These are phyloP conservation scores for Hanleya hanleyi DNA, from an alignment of 2,888 invertebrate species.

Conservation along the genomic window DNA sequence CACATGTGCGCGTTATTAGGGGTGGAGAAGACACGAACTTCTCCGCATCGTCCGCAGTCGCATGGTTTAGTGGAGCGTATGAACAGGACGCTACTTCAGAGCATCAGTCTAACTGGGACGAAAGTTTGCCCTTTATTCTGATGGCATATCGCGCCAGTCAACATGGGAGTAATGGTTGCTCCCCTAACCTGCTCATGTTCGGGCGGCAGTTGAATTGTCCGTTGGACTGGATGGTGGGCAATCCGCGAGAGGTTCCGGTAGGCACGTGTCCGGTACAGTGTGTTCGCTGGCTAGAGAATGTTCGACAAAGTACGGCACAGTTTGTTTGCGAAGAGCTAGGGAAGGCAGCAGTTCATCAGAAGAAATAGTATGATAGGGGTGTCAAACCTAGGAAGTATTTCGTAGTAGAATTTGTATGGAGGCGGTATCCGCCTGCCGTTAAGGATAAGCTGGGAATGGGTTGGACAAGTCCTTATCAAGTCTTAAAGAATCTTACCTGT, in stretches of 20 bases:
- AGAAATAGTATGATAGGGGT: constrained; percentile 16
- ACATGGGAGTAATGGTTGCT: background rate
- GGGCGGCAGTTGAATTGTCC: background rate
- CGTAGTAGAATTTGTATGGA: constrained; percentile 22
- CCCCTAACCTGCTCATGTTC: background rate
- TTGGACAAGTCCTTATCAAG: constrained; percentile 28
- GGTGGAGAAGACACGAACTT: background rate
- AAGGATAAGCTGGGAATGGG: constrained; percentile 19
- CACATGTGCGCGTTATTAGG: background rate
- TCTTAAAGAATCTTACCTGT: constrained; percentile 11
- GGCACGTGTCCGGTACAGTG: constrained; percentile 7
- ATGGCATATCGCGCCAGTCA: background rate
- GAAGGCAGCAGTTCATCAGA: constrained; percentile 13
- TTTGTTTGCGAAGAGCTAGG: constrained; percentile 7
- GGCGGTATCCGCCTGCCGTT: constrained; percentile 27
- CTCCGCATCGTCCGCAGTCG: background rate
- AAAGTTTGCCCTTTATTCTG: background rate
- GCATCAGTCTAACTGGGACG: background rate
- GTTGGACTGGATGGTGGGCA: background rate
- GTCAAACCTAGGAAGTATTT: constrained; percentile 13
- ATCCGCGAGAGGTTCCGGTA: background rate
- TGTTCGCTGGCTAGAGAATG: constrained; percentile 17
- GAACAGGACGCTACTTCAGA: background rate
- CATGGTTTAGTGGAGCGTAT: background rate
- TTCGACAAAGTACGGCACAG: background rate